Evolutionary conservation across 2,888 invertebrate species (phyloP).

Genomic region (Rhagium mordax): DNA sequence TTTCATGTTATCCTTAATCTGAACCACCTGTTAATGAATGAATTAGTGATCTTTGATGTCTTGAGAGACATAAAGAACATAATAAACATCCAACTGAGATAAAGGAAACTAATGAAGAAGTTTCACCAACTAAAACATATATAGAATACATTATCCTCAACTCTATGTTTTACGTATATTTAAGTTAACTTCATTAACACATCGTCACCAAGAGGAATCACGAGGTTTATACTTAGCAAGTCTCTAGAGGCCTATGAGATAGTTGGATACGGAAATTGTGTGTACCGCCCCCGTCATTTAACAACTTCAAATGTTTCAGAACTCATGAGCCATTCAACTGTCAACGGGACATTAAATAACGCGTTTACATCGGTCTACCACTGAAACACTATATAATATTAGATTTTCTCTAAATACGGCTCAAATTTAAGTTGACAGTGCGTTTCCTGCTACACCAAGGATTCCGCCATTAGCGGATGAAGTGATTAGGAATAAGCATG

Average conservation of each 20-base stretch:
- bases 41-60: not conserved
- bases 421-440: not conserved
- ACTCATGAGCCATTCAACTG: slow-evolving; percentile 41
- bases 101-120: not conserved
- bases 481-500: no score
- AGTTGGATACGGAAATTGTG: slow-evolving; percentile 42
- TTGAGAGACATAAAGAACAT: not conserved
- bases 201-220: slow-evolving; percentile 42
- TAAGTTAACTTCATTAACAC: slow-evolving; percentile 24
- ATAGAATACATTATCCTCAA: not conserved
- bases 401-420: slow-evolving; percentile 8
- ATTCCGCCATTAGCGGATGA: no score
- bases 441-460: not conserved
- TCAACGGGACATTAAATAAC: slow-evolving; percentile 41
- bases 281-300: slow-evolving; percentile 43
- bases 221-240: slow-evolving; percentile 37
- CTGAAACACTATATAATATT: slow-evolving; percentile 22
- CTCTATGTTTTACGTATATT: not conserved
- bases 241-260: slow-evolving; percentile 41
- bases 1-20: no score
- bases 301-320: slow-evolving; percentile 40
- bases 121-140: not conserved
- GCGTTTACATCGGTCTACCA: slow-evolving; percentile 40
- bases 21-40: not conserved
- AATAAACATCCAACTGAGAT: not conserved